Evolutionary conservation across 2,113 vertebrate genomes (phyloP).

Genomic region (Myotis yumanensis): DNA sequence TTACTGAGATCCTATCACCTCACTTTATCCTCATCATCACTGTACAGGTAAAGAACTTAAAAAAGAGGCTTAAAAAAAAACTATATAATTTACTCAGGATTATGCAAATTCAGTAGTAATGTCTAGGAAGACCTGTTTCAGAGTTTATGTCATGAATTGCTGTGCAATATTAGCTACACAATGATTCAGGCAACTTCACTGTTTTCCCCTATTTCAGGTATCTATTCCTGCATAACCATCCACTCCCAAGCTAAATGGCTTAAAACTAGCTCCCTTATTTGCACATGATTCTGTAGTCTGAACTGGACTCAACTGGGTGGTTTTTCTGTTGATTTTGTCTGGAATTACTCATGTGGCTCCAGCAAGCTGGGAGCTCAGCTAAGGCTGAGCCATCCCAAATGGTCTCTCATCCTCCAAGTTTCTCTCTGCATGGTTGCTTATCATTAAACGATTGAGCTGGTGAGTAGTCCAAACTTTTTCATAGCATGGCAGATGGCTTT

Average conservation of each 20-base stretch:
- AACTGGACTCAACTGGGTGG: not conserved
- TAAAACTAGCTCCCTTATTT: not conserved
- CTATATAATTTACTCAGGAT: not conserved
- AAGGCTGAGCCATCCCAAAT: not conserved
- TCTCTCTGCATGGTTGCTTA: not conserved
- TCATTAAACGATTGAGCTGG: not conserved
- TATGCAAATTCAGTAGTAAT: not conserved
- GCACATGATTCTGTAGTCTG: not conserved
- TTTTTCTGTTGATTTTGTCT: conserved; percentile 16
- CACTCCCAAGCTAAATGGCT: not conserved
- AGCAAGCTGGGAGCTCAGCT: not conserved
- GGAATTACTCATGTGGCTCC: not conserved
- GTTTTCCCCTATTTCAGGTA: not conserved
- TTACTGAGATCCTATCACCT: not conserved
- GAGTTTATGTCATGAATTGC: not conserved
- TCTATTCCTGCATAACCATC: not conserved
- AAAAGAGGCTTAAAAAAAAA: not conserved
- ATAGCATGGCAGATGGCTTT: not conserved
- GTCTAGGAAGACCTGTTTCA: not conserved
- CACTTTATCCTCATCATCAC: not conserved
- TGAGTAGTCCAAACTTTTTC: not conserved
- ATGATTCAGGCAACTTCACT: not conserved
- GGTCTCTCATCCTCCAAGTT: not conserved
- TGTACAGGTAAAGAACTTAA: not conserved
- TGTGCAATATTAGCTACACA: not conserved